Evolutionary conservation across 2,888 invertebrate species (phyloP), one percentile per base, ranked within the genome.

Genomic region (Flexamia atlantica): DNA sequence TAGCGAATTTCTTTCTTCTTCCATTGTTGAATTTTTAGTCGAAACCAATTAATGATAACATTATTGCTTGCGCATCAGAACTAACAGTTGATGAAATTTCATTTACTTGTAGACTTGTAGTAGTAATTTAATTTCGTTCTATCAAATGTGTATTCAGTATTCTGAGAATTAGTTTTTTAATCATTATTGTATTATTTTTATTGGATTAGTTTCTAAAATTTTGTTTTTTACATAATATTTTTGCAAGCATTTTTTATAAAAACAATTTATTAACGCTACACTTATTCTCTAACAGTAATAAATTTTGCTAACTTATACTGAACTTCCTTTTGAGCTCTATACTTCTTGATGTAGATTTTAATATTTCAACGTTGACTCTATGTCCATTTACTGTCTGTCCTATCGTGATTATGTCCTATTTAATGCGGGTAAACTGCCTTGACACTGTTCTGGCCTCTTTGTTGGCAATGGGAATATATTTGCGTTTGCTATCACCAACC

Each of bases 341-440:
- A 76, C 46, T 46, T 76, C 46, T 46, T 42, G 25, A 10, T 28
- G 28, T 42, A 20, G 36, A 28, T 76, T 20, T 46, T 1, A 14
- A 23, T 46, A 40, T 81, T n/a, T 53, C 30, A 81, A 9, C 46
- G 28, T 76, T 23, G 42, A 32, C 53, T 82, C 72, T 70, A 50
- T 82, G 82, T 82, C 82, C 82, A 82, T 68, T 40, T 40, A 25
- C 64, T 68, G 70, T 70, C 81, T 81, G 81, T 70, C 82, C 82
- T 70, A 64, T 64, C 42, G 81, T 57, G 64, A 81, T 68, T 25
- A 60, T 79, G 70, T 79, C 40, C 70, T 82, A 57, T 80, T 74
- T 80, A 46, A 84, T 84, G 83, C 80, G 82, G 84, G 83, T 84
- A 80, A 46, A 57, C 40, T 72, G 84, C 80, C 84, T 84, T 84